Evolutionary conservation across 2,888 invertebrate species (phyloP), one percentile per base, ranked within the genome.

Genomic region (Hemicrepidius hirtus): DNA sequence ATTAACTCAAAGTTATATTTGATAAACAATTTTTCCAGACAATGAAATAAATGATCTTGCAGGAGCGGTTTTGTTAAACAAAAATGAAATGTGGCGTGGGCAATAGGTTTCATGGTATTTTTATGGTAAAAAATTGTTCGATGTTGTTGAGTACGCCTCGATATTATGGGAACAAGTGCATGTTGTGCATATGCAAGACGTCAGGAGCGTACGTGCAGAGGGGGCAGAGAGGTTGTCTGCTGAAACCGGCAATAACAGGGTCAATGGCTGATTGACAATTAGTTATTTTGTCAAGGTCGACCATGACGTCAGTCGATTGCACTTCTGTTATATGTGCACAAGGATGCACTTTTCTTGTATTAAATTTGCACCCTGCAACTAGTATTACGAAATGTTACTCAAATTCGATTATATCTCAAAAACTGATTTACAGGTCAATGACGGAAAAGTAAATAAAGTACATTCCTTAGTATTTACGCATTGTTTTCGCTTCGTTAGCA

Each of bases 261-360:
- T 85, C 85, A 85, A 83, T 83, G 85, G 80, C 85, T 85, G 84
- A 84, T 84, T 85, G 85, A 85, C 83, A 85, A 85, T 84, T 84
- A 83, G 82, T 83, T 84, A 83, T 84, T 84, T 83, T 82, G 80
- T 83, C 84, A 85, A 85, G 85, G 85, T 83, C 84, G 84, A 64
- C 68, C 66, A 79, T 83, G 83, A 83, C 84, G 84, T 84, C 84
- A 84, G 73, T 46, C 62, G 71, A 70, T 72, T 76, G 74, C 69
- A 72, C 72, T 74, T 53, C 63, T 66, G 20, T 74, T 72, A 75
- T 74, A 72, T 74, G 64, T 75, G 71, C 64, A 71, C 18, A 3
- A 28, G 2, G 3, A 28, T 21, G 9, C 35, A 10, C 55, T 20
- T 13, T 21, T 13, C n/a, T 67, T 41, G 40, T 21, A 4, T 40